Conservation (phyloP, 1,140 invertebrate species). For the Nasonia vitripennis region DNA sequence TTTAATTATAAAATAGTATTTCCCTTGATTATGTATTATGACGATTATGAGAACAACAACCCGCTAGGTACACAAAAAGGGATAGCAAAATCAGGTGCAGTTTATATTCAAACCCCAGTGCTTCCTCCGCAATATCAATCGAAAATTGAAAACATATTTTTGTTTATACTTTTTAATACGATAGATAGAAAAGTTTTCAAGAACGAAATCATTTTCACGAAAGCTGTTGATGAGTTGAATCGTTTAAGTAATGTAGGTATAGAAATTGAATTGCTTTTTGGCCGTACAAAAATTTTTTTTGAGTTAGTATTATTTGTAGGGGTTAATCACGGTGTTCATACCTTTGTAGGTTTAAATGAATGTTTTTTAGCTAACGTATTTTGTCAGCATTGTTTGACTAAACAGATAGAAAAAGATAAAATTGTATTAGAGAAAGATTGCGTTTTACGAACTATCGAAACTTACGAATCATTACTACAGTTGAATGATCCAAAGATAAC, state of each 20-base stretch:
- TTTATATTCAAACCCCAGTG: no score
- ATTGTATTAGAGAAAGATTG: neutral
- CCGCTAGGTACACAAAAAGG: no score
- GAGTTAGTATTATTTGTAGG: conserved; percentile 19
- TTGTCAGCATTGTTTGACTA: conserved; percentile 46
- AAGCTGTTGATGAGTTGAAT: neutral
- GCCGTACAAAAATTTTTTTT: conserved; percentile 34
- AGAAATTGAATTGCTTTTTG: neutral
- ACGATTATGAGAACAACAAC: no score
- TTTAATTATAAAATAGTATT: neutral
- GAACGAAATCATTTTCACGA: conserved; percentile 46
- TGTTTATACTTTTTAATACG: conserved; percentile 15
- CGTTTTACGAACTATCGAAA: neutral
- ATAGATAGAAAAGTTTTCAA: conserved; percentile 16
- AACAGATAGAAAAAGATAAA: neutral
- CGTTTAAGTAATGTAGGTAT: neutral
- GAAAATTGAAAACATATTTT: conserved; percentile 11
- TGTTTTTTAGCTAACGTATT: conserved; percentile 48
- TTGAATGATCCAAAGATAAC: neutral
- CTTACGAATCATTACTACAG: neutral
- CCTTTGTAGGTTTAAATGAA: conserved; percentile 48
- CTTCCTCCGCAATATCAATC: neutral
- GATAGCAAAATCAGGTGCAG: no score
- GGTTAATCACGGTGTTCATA: conserved; percentile 30
- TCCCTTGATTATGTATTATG: no score